These are phyloP conservation scores for Brachyptera putata DNA, from an alignment of 2,888 invertebrate genomes.

Conservation along the genomic window DNA sequence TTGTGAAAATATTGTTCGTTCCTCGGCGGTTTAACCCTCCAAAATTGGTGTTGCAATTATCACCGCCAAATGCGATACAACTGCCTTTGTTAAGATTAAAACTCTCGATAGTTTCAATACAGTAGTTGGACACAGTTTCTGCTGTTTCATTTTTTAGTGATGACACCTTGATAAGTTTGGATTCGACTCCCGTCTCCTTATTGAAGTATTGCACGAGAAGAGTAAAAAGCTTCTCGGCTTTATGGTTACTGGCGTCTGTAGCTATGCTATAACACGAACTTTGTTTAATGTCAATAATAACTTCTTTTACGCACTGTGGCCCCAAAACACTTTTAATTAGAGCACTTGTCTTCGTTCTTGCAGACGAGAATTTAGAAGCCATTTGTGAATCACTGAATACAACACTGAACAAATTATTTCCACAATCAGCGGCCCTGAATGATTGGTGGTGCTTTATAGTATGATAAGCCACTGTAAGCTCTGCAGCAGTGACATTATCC, in stretches of 20 bases:
- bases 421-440: background rate
- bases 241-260: background rate
- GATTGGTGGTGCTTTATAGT: background rate
- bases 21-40: constrained; percentile 32
- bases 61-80: constrained; percentile 44
- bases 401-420: no score
- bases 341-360: background rate
- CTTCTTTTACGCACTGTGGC: no score
- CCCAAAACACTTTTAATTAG: background rate
- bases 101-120: background rate
- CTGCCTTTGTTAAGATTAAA: constrained; percentile 7
- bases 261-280: background rate
- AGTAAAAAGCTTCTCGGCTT: background rate
- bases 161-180: constrained; percentile 14
- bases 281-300: background rate
- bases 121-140: constrained; percentile 10
- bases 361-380: background rate
- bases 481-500: background rate
- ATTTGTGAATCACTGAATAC: no score
- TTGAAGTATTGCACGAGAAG: background rate
- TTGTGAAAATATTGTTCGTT: constrained; percentile 35
- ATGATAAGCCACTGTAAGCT: background rate
- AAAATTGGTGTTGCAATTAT: constrained; percentile 38
- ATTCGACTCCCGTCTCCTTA: background rate
- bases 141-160: constrained; percentile 11